Evolutionary conservation across 2,113 vertebrate species (phyloP).

Genomic region (Phrynosoma platyrhinos): DNA sequence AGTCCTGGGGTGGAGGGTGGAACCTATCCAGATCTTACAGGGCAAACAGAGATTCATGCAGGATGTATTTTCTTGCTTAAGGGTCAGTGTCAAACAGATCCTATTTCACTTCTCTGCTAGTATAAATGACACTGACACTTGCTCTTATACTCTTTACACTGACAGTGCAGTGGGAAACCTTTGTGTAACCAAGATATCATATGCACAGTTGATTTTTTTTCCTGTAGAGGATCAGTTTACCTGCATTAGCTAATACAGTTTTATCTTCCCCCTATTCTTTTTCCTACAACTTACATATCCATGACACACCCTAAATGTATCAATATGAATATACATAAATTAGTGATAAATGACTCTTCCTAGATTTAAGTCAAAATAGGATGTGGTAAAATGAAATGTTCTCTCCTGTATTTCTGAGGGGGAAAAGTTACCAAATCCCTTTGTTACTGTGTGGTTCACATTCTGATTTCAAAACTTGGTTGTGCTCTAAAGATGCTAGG

Average conservation of each 20-base stretch:
- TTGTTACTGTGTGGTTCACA: no score
- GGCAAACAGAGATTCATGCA: conserved; percentile 5
- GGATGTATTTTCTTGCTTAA: not conserved
- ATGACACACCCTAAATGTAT: not conserved
- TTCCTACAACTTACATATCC: not conserved
- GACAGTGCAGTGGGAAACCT: conserved; percentile 9
- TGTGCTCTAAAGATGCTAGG: no score
- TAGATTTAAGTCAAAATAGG: not conserved
- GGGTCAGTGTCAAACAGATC: conserved; percentile 20
- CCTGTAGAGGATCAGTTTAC: conserved; percentile 20
- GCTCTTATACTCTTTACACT: conserved; percentile 16
- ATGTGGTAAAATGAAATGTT: not conserved
- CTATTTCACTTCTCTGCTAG: conserved; percentile 11
- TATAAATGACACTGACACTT: conserved; percentile 17
- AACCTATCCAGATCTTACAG: not conserved
- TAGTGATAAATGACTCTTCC: not conserved
- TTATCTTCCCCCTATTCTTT: not conserved
- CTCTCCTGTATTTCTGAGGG: no score
- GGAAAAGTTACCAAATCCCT: not conserved
- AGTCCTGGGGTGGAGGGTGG: not conserved
- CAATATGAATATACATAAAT: not conserved
- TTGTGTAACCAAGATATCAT: conserved; percentile 31
- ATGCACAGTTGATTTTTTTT: not conserved
- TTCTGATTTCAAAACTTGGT: not conserved
- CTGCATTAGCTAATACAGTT: conserved; percentile 30